phyloP scores from a whole-genome alignment of 2,888 invertebrate species.

The Congeria kusceri region DNA sequence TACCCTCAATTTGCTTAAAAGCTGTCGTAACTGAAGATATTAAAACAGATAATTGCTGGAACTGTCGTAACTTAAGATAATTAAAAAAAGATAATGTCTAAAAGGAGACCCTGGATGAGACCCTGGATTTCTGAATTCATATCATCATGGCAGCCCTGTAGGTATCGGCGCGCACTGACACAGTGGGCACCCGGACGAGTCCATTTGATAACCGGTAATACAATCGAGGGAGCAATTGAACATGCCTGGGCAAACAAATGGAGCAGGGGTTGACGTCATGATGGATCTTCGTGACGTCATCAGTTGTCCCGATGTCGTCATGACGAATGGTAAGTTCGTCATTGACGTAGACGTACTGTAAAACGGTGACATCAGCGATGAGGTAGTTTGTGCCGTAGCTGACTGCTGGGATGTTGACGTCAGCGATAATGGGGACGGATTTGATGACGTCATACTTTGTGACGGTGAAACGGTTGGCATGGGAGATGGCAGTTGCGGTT shows the following conservation, averaged over 20 bases:
- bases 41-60: too few relatives aligned
- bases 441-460: neutral
- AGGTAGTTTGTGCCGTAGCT: neutral
- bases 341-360: slow-evolving; percentile 3
- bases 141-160: slow-evolving; percentile 45
- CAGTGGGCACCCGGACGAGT: slow-evolving; percentile 48
- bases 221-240: slow-evolving; percentile 55
- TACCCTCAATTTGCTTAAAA: too few relatives aligned
- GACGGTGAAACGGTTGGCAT: neutral
- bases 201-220: slow-evolving; percentile 47
- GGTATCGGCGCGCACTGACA: slow-evolving; percentile 59
- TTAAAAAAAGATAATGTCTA: too few relatives aligned
- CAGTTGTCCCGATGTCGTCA: slow-evolving; percentile 3
- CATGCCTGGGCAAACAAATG: slow-evolving; percentile 51
- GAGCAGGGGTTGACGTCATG: slow-evolving; percentile 21
- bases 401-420: neutral
- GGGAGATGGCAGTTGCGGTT: neutral
- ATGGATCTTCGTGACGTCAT: neutral
- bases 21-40: too few relatives aligned
- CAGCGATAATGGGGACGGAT: neutral
- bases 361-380: slow-evolving; percentile 12
- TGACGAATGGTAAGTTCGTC: slow-evolving; percentile 22
- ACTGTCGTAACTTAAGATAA: too few relatives aligned
- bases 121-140: neutral
- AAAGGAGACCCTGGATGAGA: too few relatives aligned